phyloP scores from a whole-genome alignment of 1,140 invertebrate genomes.

The Potamilus streckersoni region DNA sequence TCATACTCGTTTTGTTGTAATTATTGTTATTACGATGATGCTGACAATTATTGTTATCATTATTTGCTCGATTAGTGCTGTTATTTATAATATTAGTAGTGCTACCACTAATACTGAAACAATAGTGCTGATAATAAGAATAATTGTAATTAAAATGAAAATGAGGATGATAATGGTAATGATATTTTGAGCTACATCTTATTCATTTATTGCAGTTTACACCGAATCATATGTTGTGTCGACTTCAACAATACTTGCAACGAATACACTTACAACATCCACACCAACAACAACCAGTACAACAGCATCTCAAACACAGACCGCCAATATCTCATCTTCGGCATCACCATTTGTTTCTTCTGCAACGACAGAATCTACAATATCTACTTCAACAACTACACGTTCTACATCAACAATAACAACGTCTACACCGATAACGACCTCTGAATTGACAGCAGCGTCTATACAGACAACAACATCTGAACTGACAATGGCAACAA shows the following conservation, averaged over 20 bases:
- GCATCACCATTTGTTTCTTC: neutral
- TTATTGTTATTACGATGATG: too few species aligned
- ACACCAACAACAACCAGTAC: neutral
- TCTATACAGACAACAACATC: neutral
- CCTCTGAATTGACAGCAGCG: neutral
- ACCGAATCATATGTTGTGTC: neutral
- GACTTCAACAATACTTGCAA: neutral
- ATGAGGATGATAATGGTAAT: neutral
- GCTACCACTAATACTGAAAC: neutral
- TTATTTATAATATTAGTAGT: neutral
- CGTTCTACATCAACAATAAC: neutral
- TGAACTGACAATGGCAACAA: neutral
- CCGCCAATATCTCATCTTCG: neutral
- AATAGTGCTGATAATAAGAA: neutral
- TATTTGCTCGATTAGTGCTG: neutral
- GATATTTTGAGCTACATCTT: neutral
- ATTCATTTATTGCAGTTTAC: neutral
- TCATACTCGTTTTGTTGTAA: too few species aligned
- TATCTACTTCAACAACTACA: neutral
- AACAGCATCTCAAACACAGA: neutral
- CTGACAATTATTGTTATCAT: too few species aligned
- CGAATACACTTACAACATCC: neutral
- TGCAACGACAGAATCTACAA: neutral
- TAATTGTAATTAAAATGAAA: neutral
- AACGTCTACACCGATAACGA: neutral